Base-by-base conservation (phyloP, 2,113 vertebrate species). In the Hiodon tergisus region DNA sequence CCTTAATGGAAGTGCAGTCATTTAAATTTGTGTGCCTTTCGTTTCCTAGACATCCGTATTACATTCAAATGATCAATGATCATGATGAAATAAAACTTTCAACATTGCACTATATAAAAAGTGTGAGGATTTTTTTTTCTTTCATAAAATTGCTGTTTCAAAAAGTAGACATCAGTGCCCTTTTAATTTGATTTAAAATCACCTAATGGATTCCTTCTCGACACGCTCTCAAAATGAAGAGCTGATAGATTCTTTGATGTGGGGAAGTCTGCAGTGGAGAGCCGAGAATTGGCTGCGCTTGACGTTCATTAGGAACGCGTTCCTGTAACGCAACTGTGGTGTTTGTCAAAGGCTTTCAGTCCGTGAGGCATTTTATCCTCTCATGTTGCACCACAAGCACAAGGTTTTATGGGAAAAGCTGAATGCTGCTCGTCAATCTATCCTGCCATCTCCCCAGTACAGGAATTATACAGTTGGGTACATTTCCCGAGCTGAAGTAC, bases 401-500 rank as follows among this genome's bases (percentile, higher is more conserved):
- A 60, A 13, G 14, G 47, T 65, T 53, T 65, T 3, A 47, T 14
- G 3, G 50, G 50, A 54, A 16, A 5, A 57, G 6, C 11, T 57
- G 3, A 11, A 4, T 7, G 7, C 16, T 16, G 60, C 47, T 6
- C 17, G 31, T n/a, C 14, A 46, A 62, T 17, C 59, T 57, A 3
- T 48, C 47, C 58, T 71, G 60, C 51, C 51, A 11, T 47, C 61
- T 57, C 47, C 51, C 58, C n/a, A 2, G 52, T 67, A 65, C 11
- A 55, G 68, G 68, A 71, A 71, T 71, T 57, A 71, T 55, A 65
- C n/a, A 13, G 60, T 52, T 54, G 74, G 60, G 60, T 60, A 31
- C 59, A 66, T 77, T 69, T 60, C 14, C 47, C 13, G 63, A 58
- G 46, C 53, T n/a, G 52, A 77, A 52, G 62, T 11, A 65, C 69